These are phyloP conservation scores for Coregonus ussuriensis DNA, from an alignment of 2,797 vertebrate genomes.

Conservation along the genomic window DNA sequence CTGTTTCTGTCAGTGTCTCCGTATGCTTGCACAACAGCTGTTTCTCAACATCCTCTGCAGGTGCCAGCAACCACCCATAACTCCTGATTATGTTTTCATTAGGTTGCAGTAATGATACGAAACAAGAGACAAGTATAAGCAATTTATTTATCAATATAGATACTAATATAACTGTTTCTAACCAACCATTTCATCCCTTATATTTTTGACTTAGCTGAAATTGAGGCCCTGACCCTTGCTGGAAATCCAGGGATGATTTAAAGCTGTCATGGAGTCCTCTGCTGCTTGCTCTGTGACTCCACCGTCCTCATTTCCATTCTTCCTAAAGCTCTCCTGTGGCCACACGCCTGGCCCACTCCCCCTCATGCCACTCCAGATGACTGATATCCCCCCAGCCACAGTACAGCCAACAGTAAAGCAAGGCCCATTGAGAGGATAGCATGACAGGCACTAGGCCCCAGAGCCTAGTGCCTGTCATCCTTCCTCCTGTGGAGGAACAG, in stretches of 20 bases:
- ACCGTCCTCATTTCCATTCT: slow-evolving; percentile 22
- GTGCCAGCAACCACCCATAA: neutral
- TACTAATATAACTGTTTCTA: neutral
- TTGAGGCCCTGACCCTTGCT: neutral
- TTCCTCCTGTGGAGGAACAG: too few relatives aligned
- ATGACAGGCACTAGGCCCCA: neutral
- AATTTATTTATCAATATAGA: neutral
- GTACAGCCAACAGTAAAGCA: neutral
- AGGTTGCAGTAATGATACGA: neutral
- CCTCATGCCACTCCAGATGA: slow-evolving; percentile 1
- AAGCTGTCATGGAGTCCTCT: slow-evolving; percentile 21
- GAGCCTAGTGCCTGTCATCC: too few relatives aligned
- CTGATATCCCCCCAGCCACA: neutral
- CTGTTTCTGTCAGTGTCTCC: neutral
- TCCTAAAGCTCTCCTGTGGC: slow-evolving; percentile 5
- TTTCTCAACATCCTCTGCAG: neutral
- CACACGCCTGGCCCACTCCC: slow-evolving; percentile 4
- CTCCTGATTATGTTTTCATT: neutral
- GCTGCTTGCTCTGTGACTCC: slow-evolving; percentile 18
- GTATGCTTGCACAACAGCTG: neutral
- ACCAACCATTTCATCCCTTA: neutral
- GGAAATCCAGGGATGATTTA: slow-evolving; percentile 17
- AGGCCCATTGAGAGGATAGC: neutral
- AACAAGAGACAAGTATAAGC: neutral
- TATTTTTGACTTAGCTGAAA: neutral